Conservation (phyloP, 2,797 vertebrate genomes). For the Catharus ustulatus region DNA sequence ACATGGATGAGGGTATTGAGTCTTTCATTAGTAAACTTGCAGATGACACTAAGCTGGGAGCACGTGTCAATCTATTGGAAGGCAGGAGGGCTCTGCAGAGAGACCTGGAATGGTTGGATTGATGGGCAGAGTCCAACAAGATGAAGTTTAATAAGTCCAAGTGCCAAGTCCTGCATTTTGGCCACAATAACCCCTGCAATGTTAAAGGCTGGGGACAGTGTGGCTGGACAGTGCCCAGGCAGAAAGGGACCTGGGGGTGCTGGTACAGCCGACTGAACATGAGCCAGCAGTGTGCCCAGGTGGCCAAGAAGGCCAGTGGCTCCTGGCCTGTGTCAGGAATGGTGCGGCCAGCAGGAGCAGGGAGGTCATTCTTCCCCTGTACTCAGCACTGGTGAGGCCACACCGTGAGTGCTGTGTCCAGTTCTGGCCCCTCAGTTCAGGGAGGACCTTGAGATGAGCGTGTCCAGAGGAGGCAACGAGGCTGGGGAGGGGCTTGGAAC, state of each 20-base stretch:
- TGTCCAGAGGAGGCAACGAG: too few relatives aligned
- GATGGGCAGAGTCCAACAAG: accelerated
- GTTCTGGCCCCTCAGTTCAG: background rate
- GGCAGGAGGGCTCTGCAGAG: background rate
- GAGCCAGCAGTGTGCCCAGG: background rate
- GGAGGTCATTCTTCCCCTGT: background rate
- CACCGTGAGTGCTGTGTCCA: background rate
- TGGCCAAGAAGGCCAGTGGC: background rate
- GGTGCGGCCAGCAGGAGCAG: background rate
- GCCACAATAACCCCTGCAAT: accelerated
- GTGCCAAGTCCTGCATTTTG: background rate
- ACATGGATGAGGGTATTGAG: background rate
- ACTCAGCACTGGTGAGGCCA: accelerated
- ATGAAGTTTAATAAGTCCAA: too few relatives aligned
- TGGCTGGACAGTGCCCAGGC: background rate
- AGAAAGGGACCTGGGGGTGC: background rate
- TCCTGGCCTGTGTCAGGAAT: background rate
- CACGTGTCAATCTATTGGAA: accelerated
- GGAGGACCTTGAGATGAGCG: too few relatives aligned
- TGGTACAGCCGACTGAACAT: background rate
- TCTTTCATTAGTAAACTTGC: too few relatives aligned
- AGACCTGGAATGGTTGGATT: background rate
- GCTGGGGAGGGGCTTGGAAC: too few relatives aligned
- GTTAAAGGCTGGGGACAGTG: accelerated
- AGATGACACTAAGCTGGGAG: background rate